Base-by-base conservation (phyloP, 2,113 vertebrate genomes). In the Oncorhynchus mykiss region DNA sequence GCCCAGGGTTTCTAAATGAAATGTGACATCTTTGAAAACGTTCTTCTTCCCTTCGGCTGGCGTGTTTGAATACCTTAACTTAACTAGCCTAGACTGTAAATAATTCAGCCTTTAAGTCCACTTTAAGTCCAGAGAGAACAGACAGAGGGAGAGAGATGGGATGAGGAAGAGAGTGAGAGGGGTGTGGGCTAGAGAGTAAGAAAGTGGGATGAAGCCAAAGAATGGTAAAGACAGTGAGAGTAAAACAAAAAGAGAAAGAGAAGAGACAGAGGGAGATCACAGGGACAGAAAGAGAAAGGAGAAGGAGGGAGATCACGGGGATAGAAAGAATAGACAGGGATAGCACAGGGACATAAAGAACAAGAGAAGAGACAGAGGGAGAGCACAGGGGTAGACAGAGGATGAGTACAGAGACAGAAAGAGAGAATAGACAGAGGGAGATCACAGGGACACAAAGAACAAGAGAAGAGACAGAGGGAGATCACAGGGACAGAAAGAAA, bases 41-140 rank as follows among this genome's bases (percentile, higher is more conserved):
- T 77, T 34, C 71, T 29, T 57, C 31, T 45, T n/a, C 45, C 39
- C 39, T 65, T 65, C 59, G 20, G 48, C 60, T 6, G 22, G 31
- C 13, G 11, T 71, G 54, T 81, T 75, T 76, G n/a, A 75, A 79
- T 82, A 74, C 65, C 76, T 79, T 29, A 31, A 71, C 60, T 20
- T 70, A 79, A 66, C 62, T 70, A 77, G 62, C 45, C 34, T 12
- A 16, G 31, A 5, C 74, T 67, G 73, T 85, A 65, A 87, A 83
- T 86, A 78, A 86, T 85, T 73, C 78, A 85, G 39, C 67, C 27
- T 66, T 66, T 29, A 39, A 75, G 24, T 68, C 62, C 48, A 31
- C 39, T 34, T 34, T 6, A 34, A 34, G 34, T 34, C 34, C 34
- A 24, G 20, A 22, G 39, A 12, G 45, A 48, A 65, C 5, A 48